Evolutionary conservation across 2,113 vertebrate species (phyloP).

Genomic region (Gadus chalcogrammus): DNA sequence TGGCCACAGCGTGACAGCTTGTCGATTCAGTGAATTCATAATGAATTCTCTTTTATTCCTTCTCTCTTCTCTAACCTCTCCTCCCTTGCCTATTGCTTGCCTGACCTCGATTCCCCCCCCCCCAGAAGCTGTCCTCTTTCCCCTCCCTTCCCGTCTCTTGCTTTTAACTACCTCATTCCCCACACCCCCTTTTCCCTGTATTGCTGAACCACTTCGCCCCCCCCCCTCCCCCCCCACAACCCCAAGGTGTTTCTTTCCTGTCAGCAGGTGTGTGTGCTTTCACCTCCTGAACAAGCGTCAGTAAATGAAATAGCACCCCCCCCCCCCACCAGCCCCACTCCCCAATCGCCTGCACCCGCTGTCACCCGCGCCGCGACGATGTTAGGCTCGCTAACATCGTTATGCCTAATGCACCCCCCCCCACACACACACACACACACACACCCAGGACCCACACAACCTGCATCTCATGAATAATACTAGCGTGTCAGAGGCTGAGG

Average conservation of each 20-base stretch:
- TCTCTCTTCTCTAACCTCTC: conserved; percentile 60
- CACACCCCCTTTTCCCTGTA: conserved; percentile 27
- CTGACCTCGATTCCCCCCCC: neutral
- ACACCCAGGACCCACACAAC: conserved; percentile 27
- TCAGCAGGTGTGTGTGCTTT: conserved; percentile 29
- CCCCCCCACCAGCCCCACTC: conserved; percentile 28
- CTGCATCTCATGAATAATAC: conserved; percentile 67
- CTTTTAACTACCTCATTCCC: conserved; percentile 23
- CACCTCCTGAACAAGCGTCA: conserved; percentile 50
- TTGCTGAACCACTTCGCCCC: neutral
- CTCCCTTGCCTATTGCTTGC: conserved; percentile 27
- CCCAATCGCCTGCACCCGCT: conserved; percentile 51
- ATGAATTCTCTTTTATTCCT: conserved; percentile 63
- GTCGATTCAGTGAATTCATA: conserved; percentile 70
- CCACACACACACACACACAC: neutral
- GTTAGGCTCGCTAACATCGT: conserved; percentile 62
- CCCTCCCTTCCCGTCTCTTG: conserved; percentile 14
- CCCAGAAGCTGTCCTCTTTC: neutral
- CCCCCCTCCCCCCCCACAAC: neutral
- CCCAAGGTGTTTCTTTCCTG: conserved; percentile 18
- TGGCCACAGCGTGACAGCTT: conserved; percentile 59
- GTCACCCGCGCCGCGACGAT: conserved; percentile 62
- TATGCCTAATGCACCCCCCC: conserved; percentile 36
- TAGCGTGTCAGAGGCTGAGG: conserved; percentile 30
- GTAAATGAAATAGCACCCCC: conserved; percentile 43